Percentiles rank a stretch among this genome's conserved stretches.
These are phyloP conservation scores for Ashinkailepas kermadecensis DNA, from an alignment of 2,888 invertebrate genomes.

Conservation along the genomic window DNA sequence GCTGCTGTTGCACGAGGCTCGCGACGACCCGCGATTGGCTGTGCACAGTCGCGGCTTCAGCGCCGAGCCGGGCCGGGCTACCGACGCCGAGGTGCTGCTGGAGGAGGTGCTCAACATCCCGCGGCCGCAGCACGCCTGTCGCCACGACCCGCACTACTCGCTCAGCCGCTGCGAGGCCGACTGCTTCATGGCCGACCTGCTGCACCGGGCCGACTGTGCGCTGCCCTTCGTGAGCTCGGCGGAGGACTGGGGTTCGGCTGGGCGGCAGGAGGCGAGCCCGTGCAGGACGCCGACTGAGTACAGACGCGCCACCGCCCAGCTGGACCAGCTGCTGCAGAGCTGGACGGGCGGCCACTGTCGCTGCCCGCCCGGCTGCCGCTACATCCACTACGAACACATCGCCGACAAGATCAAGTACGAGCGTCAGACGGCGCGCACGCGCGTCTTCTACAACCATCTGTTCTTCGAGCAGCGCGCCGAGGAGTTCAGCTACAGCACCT, in stretches of 20 bases:
- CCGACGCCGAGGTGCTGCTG: conserved; percentile 8
- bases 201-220: neutral
- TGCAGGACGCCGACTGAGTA: neutral
- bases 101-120: conserved; percentile 5
- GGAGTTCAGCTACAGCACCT: conserved; percentile 15
- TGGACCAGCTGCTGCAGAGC: neutral
- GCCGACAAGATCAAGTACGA: conserved; percentile 15
- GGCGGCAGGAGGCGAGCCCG: neutral
- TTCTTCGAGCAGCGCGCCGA: conserved; percentile 47
- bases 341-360: neutral
- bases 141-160: neutral
- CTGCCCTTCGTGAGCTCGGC: neutral
- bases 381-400: neutral
- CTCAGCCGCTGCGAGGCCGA: conserved; percentile 5
- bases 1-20: conserved; percentile 10
- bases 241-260: too few relatives aligned
- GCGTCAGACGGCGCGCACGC: conserved; percentile 62
- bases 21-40: conserved; percentile 11
- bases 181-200: neutral
- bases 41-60: neutral
- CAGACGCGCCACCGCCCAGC: neutral
- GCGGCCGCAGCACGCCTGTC: neutral
- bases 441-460: conserved; percentile 62
- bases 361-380: neutral
- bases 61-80: neutral